A percentile compares a stretch with the other conserved stretches of the same genome.
Evolutionary conservation across 2,797 vertebrate species (phyloP).

Genomic region (Falco novaeseelandiae): DNA sequence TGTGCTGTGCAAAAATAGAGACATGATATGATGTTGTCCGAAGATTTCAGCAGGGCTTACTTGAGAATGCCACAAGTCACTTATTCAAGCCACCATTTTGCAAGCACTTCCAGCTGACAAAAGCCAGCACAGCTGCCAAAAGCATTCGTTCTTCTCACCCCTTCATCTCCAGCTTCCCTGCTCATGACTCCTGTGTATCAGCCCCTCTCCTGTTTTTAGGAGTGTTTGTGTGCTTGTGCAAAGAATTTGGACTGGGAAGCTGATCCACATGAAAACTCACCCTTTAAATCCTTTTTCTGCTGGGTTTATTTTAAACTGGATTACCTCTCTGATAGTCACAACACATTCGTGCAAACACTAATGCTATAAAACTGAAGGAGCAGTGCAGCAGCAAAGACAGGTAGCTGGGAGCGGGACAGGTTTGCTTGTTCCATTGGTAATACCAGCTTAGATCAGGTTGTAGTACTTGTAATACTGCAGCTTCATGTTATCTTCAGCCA

Average conservation of each 20-base stretch:
- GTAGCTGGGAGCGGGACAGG: background rate
- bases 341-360: background rate
- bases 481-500: background rate
- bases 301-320: background rate
- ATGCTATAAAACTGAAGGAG: background rate
- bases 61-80: background rate
- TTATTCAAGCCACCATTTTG: background rate
- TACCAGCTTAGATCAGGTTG: background rate
- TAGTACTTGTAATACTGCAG: background rate
- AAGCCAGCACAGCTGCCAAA: background rate
- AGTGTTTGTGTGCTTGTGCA: background rate
- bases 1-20: background rate
- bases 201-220: background rate
- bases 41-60: background rate
- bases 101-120: background rate
- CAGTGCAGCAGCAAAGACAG: background rate
- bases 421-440: background rate
- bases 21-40: rapidly evolving
- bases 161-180: background rate
- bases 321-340: background rate
- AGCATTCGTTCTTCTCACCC: background rate
- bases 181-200: rapidly evolving
- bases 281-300: background rate
- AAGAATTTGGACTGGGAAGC: background rate
- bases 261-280: background rate